Evolutionary conservation across 2,113 vertebrate species (phyloP).

Genomic region (Lamprologus callipterus): DNA sequence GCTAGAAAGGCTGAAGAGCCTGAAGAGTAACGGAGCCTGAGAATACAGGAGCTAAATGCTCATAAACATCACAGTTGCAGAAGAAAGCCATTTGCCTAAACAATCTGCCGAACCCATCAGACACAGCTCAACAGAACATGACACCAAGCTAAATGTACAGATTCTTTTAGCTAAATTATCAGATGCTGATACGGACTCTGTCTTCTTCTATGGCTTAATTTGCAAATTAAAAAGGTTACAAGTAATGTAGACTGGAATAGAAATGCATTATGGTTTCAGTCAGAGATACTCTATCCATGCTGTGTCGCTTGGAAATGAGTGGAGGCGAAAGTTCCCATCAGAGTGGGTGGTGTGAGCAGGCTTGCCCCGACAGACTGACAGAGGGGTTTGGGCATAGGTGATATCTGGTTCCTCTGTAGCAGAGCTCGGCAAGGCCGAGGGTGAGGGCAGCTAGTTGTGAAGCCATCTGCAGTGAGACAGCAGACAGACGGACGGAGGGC

Average conservation of each 20-base stretch:
- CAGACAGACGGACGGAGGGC: slow-evolving; percentile 59
- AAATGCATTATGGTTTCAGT: background rate
- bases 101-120: background rate
- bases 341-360: slow-evolving; percentile 59
- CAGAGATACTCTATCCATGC: background rate
- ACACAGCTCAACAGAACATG: background rate
- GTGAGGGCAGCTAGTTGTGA: slow-evolving; percentile 57
- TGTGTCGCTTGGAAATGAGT: slow-evolving; percentile 25
- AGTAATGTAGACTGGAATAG: background rate
- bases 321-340: slow-evolving; percentile 41
- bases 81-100: background rate
- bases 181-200: background rate
- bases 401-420: slow-evolving; percentile 37
- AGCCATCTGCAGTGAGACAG: slow-evolving; percentile 72
- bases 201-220: background rate
- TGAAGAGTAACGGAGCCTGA: background rate
- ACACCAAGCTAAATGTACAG: slow-evolving; percentile 7
- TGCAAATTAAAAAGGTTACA: slow-evolving; percentile 7
- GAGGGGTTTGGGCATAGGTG: slow-evolving; percentile 37
- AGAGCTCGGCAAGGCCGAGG: background rate
- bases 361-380: slow-evolving; percentile 51
- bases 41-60: background rate
- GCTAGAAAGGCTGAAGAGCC: background rate
- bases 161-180: background rate
- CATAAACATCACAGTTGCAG: background rate